These are phyloP conservation scores for Siderastrea siderea DNA, from an alignment of 92 coral and sea anemone genomes.

Conservation along the genomic window DNA sequence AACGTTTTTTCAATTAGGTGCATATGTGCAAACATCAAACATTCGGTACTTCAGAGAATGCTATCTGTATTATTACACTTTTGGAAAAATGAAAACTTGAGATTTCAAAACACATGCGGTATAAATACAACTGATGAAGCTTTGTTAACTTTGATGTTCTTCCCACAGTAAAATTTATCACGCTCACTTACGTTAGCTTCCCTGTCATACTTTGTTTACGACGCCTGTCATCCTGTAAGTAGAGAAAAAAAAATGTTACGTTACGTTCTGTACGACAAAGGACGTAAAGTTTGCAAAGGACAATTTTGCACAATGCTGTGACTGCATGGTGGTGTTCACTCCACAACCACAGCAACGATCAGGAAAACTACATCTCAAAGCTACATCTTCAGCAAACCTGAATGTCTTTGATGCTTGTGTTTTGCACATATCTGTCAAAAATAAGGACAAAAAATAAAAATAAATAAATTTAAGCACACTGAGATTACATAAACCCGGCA, in stretches of 20 bases:
- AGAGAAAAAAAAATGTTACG: neutral
- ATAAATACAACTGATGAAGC: too few species aligned
- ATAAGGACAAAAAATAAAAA: neutral
- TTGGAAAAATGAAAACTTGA: too few species aligned
- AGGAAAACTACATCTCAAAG: neutral
- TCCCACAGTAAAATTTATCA: neutral
- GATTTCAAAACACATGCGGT: too few species aligned
- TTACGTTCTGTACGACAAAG: neutral
- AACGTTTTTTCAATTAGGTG: too few species aligned
- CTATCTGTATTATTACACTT: too few species aligned
- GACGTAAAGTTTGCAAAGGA: neutral
- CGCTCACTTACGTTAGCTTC: conserved; percentile 72
- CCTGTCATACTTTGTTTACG: conserved; percentile 71
- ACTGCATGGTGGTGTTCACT: too few species aligned
- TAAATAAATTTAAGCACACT: neutral
- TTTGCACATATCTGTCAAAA: conserved; percentile 73
- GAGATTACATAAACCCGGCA: neutral
- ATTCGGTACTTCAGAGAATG: too few species aligned
- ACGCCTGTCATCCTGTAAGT: conserved; percentile 78
- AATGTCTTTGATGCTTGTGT: conserved; percentile 76
- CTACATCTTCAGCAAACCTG: conserved; percentile 64
- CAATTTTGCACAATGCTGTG: neutral
- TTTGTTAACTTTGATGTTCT: too few species aligned
- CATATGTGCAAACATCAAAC: too few species aligned
- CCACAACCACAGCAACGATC: too few species aligned